Evolutionary conservation across 35 echinoderm and acorn worm species (phyloP).

Genomic region (Hemicentrotus pulcherrimus): DNA sequence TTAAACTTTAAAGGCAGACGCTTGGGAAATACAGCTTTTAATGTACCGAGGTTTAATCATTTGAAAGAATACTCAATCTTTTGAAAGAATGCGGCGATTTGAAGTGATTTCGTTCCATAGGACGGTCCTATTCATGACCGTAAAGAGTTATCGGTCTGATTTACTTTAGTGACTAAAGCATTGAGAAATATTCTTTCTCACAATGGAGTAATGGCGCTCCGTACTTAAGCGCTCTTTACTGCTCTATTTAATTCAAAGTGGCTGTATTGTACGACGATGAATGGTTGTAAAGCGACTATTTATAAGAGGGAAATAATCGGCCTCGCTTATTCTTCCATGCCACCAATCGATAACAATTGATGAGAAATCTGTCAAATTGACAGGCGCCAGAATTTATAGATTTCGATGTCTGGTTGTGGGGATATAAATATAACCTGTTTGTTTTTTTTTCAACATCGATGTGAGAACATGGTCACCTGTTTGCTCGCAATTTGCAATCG

Average conservation of each 20-base stretch:
- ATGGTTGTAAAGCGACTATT: neutral
- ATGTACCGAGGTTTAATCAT: neutral
- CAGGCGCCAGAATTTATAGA: conserved; percentile 2
- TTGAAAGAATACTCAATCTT: neutral
- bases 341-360: conserved; percentile 5
- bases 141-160: neutral
- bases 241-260: conserved; percentile 3
- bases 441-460: neutral
- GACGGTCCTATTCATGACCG: neutral
- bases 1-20: neutral
- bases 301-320: neutral
- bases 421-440: neutral
- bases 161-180: neutral
- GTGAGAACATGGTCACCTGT: neutral
- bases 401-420: neutral
- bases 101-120: neutral
- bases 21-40: neutral
- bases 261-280: neutral
- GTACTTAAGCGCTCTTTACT: neutral
- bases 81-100: neutral
- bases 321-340: neutral
- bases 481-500: neutral
- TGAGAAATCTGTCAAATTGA: conserved; percentile 13
- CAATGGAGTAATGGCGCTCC: neutral
- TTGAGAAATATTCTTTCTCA: neutral